Evolutionary conservation across 1,140 invertebrate species (phyloP), one percentile per base, ranked within the genome.

Genomic region (Zaprionus kolodkinae): DNA sequence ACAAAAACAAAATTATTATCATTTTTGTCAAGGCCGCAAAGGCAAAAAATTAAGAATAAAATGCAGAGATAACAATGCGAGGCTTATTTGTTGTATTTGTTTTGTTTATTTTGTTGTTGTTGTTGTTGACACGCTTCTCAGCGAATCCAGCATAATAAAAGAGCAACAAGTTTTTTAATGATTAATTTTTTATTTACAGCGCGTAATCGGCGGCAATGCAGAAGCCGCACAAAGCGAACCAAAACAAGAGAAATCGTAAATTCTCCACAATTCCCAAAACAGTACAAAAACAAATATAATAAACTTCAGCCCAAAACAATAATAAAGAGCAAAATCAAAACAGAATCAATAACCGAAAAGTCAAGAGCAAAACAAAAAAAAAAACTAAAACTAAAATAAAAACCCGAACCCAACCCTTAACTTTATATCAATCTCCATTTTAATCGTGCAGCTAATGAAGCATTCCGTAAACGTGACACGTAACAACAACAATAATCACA

Each of bases 161-260:
- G 35, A 40, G 7, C 10, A n/a, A 52, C 38, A 55, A 61, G 52
- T 56, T 63, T 64, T 55, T 55, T 87, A 81, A 89, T 89, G 72
- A 85, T 77, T 81, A 72, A 89, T 89, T 70, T 81, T 67, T 57
- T 89, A 79, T 89, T 89, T 89, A 56, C 81, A 89, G 85, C 85
- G 78, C 78, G 75, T 81, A 87, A 67, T 70, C 67, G 56, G 40
- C 56, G 69, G 33, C 69, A 63, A 62, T 57, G 54, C 62, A 69
- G 69, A 66, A 27, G 48, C 61, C 56, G 69, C 57, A 55, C 35
- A 73, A 66, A 50, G 61, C 21, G 64, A 62, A 55, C 61, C 36
- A 77, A 66, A 70, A 75, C 45, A 72, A 68, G 74, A 56, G 33
- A 57, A 70, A 43, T 21, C 40, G 43, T 56, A 45, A 61, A 13